Conservation (phyloP, 1,140 invertebrate species). For the Solenopsis fugax region DNA sequence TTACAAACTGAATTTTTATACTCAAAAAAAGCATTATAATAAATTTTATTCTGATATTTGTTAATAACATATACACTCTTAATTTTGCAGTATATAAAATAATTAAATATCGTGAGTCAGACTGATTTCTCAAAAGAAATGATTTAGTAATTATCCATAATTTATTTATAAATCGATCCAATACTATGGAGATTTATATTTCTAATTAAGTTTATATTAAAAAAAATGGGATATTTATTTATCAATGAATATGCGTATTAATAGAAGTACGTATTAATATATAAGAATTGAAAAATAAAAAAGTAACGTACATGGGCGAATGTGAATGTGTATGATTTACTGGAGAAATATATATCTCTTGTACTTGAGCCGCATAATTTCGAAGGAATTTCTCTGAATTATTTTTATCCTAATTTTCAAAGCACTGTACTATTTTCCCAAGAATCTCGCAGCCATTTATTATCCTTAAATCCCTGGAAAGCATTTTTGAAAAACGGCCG, state of each 20-base stretch:
- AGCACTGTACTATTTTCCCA: constrained; percentile 26
- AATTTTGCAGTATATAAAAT: too few relatives aligned
- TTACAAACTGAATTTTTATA: too few relatives aligned
- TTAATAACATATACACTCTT: too few relatives aligned
- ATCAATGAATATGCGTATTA: neutral
- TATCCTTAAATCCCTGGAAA: constrained; percentile 20
- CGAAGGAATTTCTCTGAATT: neutral
- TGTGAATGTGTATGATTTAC: neutral
- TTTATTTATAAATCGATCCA: neutral
- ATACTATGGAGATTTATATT: neutral
- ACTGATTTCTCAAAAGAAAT: too few relatives aligned
- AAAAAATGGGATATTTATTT: neutral
- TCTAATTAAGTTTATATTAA: neutral
- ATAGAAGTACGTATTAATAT: neutral
- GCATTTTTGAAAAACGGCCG: constrained; percentile 35
- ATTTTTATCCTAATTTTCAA: constrained; percentile 23
- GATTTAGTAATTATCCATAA: too few relatives aligned
- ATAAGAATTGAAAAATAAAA: neutral
- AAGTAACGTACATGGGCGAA: neutral
- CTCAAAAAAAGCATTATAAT: too few relatives aligned
- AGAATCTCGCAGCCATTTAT: neutral
- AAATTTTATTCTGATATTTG: too few relatives aligned
- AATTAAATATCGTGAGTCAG: too few relatives aligned
- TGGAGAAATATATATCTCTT: neutral
- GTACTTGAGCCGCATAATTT: neutral